Evolutionary conservation across 2,113 vertebrate genomes (phyloP).

Genomic region (Arothron firmamentum): DNA sequence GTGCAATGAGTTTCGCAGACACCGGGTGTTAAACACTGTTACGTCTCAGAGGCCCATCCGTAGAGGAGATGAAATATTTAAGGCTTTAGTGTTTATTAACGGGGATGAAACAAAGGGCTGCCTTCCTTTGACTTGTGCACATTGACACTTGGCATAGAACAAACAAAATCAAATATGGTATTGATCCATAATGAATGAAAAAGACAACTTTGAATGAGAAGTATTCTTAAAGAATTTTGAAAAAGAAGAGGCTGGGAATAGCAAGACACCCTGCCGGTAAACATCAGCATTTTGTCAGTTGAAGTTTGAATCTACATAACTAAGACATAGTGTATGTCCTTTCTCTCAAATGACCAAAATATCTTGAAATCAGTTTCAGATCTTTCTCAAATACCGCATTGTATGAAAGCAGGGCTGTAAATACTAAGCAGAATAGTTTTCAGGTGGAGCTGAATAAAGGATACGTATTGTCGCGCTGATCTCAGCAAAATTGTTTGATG

Average conservation of each 20-base stretch:
- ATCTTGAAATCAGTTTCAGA: background rate
- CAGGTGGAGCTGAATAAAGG: background rate
- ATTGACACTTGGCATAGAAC: constrained; percentile 78
- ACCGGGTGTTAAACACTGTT: constrained; percentile 66
- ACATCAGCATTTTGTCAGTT: constrained; percentile 69
- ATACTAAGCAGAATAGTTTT: constrained; percentile 4
- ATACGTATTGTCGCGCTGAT: constrained; percentile 38
- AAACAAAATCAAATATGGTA: constrained; percentile 78
- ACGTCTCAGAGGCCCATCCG: constrained; percentile 66
- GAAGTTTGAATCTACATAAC: constrained; percentile 28
- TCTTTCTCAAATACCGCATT: background rate
- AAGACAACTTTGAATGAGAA: constrained; percentile 65
- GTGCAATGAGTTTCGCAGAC: constrained; percentile 47
- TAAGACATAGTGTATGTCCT: constrained; percentile 1
- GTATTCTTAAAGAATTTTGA: constrained; percentile 75
- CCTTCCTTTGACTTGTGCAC: constrained; percentile 79
- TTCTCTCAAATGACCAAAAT: background rate
- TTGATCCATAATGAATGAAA: constrained; percentile 80
- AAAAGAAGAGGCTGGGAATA: constrained; percentile 49
- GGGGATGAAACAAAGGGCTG: constrained; percentile 76
- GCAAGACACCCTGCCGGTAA: constrained; percentile 49
- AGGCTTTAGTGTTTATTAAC: constrained; percentile 76
- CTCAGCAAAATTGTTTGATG: constrained; percentile 37
- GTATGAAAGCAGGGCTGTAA: background rate
- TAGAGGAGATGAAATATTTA: constrained; percentile 77